phyloP scores from a whole-genome alignment of 2,888 invertebrate genomes.

The Clunio marinus region DNA sequence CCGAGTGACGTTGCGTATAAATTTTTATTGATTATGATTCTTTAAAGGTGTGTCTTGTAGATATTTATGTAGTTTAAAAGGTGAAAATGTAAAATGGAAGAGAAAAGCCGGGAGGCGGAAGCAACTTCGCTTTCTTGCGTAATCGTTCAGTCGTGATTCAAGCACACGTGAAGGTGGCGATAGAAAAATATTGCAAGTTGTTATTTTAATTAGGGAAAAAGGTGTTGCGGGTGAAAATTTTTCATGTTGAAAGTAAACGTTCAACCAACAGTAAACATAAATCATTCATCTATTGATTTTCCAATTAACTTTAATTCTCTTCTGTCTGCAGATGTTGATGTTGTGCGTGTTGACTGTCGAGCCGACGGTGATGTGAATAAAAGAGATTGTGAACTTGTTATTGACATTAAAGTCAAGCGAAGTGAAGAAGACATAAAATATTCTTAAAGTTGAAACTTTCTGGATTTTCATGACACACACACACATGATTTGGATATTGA shows the following conservation, averaged over 20 bases:
- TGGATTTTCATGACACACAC: not conserved
- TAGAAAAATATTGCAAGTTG: constrained; percentile 17
- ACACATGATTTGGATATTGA: constrained; percentile 9
- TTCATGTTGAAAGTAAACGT: not conserved
- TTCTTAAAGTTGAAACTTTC: not conserved
- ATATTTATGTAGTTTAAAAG: no score
- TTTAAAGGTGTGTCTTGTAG: constrained; percentile 22
- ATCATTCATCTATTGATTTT: constrained; percentile 27
- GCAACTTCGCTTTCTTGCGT: not conserved
- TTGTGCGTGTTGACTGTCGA: constrained; percentile 8
- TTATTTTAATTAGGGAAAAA: constrained; percentile 16
- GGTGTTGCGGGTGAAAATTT: not conserved
- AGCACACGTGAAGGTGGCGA: not conserved
- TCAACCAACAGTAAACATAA: not conserved
- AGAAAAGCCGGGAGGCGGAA: not conserved
- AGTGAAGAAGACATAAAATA: no score
- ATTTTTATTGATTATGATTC: constrained; percentile 36
- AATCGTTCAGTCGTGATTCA: not conserved
- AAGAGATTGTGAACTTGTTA: not conserved
- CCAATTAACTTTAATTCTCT: constrained; percentile 25
- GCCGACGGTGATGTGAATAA: not conserved
- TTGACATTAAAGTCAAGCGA: no score
- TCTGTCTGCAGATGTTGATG: not conserved
- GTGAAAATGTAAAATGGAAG: not conserved
- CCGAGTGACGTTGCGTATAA: constrained; percentile 35